Evolutionary conservation across 2,113 vertebrate species (phyloP).

Genomic region (Gila orcuttii): DNA sequence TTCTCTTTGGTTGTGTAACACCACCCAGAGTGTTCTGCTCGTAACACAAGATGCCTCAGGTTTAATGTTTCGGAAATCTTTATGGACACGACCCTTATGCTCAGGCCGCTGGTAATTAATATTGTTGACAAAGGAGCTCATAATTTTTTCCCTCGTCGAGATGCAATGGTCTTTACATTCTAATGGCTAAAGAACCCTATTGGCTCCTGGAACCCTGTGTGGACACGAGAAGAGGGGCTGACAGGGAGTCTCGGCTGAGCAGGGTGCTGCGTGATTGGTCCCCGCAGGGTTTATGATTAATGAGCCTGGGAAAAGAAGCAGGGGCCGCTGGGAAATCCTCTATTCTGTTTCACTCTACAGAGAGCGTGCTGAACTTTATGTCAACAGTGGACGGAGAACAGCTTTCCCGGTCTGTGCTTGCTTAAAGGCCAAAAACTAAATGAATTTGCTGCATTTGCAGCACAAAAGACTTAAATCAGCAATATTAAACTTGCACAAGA

Average conservation of each 20-base stretch:
- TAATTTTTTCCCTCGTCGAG: conserved; percentile 38
- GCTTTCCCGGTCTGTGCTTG: neutral
- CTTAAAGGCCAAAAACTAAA: neutral
- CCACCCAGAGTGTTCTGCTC: conserved; percentile 57
- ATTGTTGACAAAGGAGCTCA: conserved; percentile 49
- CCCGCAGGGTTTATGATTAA: conserved; percentile 67
- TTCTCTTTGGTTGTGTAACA: conserved; percentile 71
- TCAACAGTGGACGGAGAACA: conserved; percentile 50
- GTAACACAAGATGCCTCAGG: conserved; percentile 70
- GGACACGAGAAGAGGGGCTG: conserved; percentile 53
- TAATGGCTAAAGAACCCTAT: neutral
- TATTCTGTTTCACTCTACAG: conserved; percentile 30
- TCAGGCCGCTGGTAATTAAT: conserved; percentile 60
- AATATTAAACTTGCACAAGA: conserved; percentile 1
- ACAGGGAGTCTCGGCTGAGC: conserved; percentile 52
- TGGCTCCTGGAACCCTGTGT: conserved; percentile 40
- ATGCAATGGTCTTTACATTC: conserved; percentile 26
- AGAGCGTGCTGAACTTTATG: conserved; percentile 37
- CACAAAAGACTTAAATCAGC: neutral
- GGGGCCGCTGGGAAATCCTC: conserved; percentile 47
- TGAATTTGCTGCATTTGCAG: neutral
- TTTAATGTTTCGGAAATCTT: conserved; percentile 74
- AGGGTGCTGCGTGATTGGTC: conserved; percentile 56
- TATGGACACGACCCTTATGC: conserved; percentile 60
- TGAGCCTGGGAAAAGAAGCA: conserved; percentile 63